phyloP scores from a whole-genome alignment of 2,113 vertebrate species.

The Phocoena sinus region DNA sequence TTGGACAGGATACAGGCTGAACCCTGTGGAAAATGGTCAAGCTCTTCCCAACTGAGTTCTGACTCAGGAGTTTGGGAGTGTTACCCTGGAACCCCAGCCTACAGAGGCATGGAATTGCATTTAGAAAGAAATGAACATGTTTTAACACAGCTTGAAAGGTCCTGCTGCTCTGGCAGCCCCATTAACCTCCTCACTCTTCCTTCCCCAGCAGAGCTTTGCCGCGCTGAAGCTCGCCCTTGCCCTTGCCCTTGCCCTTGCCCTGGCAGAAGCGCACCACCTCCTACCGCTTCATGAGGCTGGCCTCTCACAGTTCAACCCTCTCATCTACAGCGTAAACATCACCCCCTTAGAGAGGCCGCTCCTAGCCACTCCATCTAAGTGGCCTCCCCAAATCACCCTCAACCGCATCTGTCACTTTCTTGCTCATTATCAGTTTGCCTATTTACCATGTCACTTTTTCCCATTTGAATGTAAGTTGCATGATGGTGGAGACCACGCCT shows the following conservation, averaged over 20 bases:
- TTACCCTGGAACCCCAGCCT: not conserved
- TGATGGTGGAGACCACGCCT: not conserved
- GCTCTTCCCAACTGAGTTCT: not conserved
- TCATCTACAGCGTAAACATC: accelerated
- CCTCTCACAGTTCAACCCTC: not conserved
- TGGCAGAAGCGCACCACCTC: not conserved
- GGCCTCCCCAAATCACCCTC: not conserved
- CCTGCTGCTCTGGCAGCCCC: not conserved
- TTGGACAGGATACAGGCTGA: not conserved
- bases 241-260: accelerated
- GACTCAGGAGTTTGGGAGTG: not conserved
- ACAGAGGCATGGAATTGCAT: not conserved
- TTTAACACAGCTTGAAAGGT: not conserved
- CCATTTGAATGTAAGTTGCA: not conserved
- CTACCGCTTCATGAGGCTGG: not conserved
- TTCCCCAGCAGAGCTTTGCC: not conserved
- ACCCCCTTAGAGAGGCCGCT: not conserved
- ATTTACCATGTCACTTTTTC: not conserved
- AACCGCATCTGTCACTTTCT: not conserved
- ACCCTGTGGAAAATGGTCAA: not conserved
- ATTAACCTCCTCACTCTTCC: not conserved
- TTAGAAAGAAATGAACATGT: not conserved
- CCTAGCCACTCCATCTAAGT: not conserved
- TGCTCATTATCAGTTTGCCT: not conserved
- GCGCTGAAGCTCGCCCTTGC: not conserved